phyloP scores from a whole-genome alignment of 1,140 invertebrate genomes.

The Camponotus vicinus region DNA sequence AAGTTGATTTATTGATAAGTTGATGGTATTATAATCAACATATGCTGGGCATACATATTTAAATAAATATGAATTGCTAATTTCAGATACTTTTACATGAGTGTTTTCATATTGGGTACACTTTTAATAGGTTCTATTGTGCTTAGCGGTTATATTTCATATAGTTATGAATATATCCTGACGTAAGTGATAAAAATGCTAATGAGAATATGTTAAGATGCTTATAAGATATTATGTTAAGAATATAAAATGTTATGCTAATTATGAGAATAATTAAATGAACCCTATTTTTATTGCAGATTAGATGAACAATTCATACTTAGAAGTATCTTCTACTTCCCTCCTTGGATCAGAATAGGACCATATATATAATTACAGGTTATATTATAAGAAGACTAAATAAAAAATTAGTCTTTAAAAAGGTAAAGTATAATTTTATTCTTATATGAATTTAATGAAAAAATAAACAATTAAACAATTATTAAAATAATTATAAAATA shows the following conservation, averaged over 20 bases:
- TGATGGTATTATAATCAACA: not conserved
- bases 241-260: not conserved
- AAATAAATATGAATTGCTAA: conserved; percentile 23
- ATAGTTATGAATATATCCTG: conserved; percentile 81
- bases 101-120: conserved; percentile 73
- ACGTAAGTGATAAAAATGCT: conserved; percentile 80
- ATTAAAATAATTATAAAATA: not conserved
- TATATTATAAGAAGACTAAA: conserved; percentile 83
- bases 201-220: too few species aligned
- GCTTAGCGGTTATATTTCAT: conserved; percentile 80
- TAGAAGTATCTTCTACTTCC: conserved; percentile 83
- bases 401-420: conserved; percentile 79
- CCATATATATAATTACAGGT: conserved; percentile 85
- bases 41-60: not conserved
- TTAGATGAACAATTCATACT: conserved; percentile 83
- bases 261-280: not conserved
- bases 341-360: conserved; percentile 86
- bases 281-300: conserved; percentile 59
- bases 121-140: conserved; percentile 79
- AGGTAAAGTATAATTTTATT: conserved; percentile 73
- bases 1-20: conserved; percentile 69
- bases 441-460: not conserved
- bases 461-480: too few species aligned
- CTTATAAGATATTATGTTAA: too few species aligned
- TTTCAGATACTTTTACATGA: conserved; percentile 81